phyloP scores from a whole-genome alignment of 2,888 invertebrate genomes.

The Meta bourneti region DNA sequence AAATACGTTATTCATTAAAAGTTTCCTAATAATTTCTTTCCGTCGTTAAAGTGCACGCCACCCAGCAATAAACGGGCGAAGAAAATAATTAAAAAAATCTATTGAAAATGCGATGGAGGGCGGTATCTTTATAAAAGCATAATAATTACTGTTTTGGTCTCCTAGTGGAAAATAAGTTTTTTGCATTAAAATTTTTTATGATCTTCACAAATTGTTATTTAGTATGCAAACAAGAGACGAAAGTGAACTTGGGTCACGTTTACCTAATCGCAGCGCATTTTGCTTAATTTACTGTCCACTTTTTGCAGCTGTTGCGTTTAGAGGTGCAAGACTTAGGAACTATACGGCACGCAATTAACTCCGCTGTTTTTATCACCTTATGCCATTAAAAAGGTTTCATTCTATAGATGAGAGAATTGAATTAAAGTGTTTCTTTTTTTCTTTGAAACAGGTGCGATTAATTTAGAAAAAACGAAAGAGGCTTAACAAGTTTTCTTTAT shows the following conservation, averaged over 20 bases:
- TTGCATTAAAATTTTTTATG: conserved; percentile 27
- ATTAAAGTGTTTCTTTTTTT: background rate
- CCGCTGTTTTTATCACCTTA: background rate
- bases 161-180: background rate
- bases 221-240: conserved; percentile 2
- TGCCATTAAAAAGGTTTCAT: background rate
- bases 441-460: background rate
- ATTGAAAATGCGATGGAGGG: conserved; percentile 11
- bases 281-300: background rate
- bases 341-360: conserved; percentile 13
- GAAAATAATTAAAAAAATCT: conserved; percentile 4
- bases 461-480: background rate
- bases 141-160: conserved; percentile 42
- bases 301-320: background rate
- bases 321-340: background rate
- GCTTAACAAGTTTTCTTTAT: background rate
- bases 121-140: conserved; percentile 21
- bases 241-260: conserved; percentile 14
- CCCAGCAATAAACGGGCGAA: conserved; percentile 13
- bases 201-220: conserved; percentile 12
- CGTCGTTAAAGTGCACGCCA: conserved; percentile 25
- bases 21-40: conserved; percentile 59
- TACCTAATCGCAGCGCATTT: background rate
- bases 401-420: background rate
- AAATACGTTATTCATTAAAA: conserved; percentile 58